Evolutionary conservation across 2,113 vertebrate genomes (phyloP).

Genomic region (Varanus salvator): DNA sequence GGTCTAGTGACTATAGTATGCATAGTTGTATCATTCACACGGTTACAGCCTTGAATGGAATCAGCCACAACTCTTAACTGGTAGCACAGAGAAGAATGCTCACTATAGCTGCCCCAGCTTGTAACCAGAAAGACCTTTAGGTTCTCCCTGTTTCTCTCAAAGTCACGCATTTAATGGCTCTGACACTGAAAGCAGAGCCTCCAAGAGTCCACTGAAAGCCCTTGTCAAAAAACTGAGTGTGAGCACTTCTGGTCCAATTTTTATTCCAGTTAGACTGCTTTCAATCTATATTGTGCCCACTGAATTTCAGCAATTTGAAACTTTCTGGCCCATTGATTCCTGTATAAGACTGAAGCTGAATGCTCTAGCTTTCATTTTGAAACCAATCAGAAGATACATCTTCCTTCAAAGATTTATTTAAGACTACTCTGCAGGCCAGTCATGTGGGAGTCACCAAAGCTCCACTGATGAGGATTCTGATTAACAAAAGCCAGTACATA

Average conservation of each 20-base stretch:
- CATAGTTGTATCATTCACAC: too few relatives aligned
- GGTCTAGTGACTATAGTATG: too few relatives aligned
- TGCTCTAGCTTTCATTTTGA: slow-evolving; percentile 34
- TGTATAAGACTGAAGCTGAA: slow-evolving; percentile 18
- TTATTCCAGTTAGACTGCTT: slow-evolving; percentile 11
- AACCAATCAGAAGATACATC: slow-evolving; percentile 27
- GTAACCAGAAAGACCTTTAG: neutral
- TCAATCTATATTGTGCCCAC: neutral
- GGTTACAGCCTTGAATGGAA: neutral
- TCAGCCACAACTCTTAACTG: neutral
- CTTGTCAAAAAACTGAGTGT: neutral
- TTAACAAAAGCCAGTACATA: slow-evolving; percentile 47
- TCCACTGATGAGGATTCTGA: slow-evolving; percentile 34
- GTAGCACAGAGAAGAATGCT: neutral
- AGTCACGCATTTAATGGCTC: neutral
- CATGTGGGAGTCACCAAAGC: slow-evolving; percentile 40
- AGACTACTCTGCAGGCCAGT: slow-evolving; percentile 43
- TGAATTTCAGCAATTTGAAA: slow-evolving; percentile 7
- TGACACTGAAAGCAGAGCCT: neutral
- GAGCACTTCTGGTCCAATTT: neutral
- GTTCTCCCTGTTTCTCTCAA: neutral
- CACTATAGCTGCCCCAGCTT: neutral
- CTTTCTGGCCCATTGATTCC: slow-evolving; percentile 23
- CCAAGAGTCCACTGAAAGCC: neutral
- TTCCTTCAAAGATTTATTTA: slow-evolving; percentile 38